Percentiles rank a stretch among this genome's conserved stretches.
Conservation (phyloP, 2,113 vertebrate genomes). For the Halichoeres trimaculatus region DNA sequence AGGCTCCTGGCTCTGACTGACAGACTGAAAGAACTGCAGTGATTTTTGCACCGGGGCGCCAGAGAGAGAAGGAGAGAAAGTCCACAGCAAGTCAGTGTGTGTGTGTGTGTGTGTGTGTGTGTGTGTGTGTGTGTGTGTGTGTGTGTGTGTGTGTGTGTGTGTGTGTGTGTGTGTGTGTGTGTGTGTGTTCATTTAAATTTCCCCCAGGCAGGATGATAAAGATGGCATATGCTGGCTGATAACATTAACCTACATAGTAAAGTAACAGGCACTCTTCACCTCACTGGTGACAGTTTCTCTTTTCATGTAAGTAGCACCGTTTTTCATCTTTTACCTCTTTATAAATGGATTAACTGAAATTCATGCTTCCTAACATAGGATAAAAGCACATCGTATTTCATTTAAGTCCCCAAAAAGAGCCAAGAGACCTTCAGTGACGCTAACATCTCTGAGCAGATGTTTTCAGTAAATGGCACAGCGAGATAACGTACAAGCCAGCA, state of each 20-base stretch:
- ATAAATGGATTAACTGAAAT: neutral
- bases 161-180: slow-evolving; percentile 25
- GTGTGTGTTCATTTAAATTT: slow-evolving; percentile 26
- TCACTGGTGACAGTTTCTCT: neutral
- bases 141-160: slow-evolving; percentile 30
- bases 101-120: slow-evolving; percentile 16
- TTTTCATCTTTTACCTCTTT: neutral
- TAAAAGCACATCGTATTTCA: neutral
- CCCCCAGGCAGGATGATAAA: slow-evolving; percentile 13
- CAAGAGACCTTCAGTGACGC: neutral
- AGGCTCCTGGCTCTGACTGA: slow-evolving; percentile 64
- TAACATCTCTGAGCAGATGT: slow-evolving; percentile 40
- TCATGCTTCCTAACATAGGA: neutral
- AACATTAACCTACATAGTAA: slow-evolving; percentile 36
- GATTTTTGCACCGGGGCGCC: slow-evolving; percentile 54
- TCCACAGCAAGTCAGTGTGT: too few relatives aligned
- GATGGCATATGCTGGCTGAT: slow-evolving; percentile 22
- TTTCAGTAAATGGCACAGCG: slow-evolving; percentile 14
- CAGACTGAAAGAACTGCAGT: slow-evolving; percentile 71
- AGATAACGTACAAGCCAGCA: slow-evolving; percentile 37
- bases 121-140: slow-evolving; percentile 23
- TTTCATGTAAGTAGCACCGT: neutral
- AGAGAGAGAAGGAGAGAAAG: slow-evolving; percentile 28
- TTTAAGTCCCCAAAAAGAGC: neutral
- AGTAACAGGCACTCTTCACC: slow-evolving; percentile 19